Evolutionary conservation across 2,888 invertebrate species (phyloP).

Genomic region (Andrena fulva): DNA sequence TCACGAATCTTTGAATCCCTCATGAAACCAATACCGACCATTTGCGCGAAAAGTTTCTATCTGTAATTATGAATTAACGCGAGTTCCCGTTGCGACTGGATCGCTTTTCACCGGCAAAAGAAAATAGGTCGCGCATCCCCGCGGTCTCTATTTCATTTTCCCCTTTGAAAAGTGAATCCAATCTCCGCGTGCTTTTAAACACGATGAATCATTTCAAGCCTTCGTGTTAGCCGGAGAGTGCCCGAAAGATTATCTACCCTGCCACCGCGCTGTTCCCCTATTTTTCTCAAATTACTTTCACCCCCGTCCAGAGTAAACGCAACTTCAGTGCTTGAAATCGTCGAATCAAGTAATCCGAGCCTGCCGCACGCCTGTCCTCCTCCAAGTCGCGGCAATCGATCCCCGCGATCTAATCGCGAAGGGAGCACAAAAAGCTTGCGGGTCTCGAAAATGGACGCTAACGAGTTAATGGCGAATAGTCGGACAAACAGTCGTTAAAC

Average conservation of each 20-base stretch:
- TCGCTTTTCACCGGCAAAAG: constrained; percentile 7
- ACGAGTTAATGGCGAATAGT: background rate
- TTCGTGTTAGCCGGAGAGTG: background rate
- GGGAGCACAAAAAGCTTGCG: no score
- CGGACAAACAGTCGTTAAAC: background rate
- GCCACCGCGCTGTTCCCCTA: background rate
- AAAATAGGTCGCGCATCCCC: background rate
- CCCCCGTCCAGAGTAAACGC: background rate
- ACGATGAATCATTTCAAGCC: background rate
- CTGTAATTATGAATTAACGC: constrained; percentile 48
- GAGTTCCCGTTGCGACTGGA: constrained; percentile 23
- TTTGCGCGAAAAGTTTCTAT: constrained; percentile 21
- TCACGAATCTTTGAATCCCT: constrained; percentile 59
- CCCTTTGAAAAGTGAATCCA: constrained; percentile 10
- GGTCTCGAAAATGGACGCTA: background rate
- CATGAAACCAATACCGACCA: constrained; percentile 35
- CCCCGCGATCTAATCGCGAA: no score
- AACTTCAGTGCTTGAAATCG: background rate
- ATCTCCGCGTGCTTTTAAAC: constrained; percentile 12
- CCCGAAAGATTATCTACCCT: background rate
- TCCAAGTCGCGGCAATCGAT: no score
- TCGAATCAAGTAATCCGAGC: background rate
- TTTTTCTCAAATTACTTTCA: background rate
- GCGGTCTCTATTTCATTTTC: background rate
- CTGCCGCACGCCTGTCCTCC: no score